Percentiles rank a stretch among this genome's conserved stretches.
phyloP scores from a whole-genome alignment of 2,113 vertebrate genomes.

The Thalassarche chlororhynchos region DNA sequence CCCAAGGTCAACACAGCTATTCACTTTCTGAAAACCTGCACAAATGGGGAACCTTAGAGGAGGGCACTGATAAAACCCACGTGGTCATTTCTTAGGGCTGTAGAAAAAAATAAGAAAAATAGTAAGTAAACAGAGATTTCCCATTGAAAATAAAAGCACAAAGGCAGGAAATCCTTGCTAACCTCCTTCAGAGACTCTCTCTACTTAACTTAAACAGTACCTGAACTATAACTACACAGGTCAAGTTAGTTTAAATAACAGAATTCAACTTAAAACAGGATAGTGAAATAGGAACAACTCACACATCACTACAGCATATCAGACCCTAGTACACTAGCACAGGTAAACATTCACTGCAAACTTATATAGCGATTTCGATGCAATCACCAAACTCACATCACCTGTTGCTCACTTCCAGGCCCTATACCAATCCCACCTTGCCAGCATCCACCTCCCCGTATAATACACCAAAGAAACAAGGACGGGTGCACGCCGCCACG shows the following conservation, averaged over 20 bases:
- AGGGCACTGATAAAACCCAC: rapidly evolving
- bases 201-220: too few species aligned
- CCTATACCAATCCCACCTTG: rapidly evolving
- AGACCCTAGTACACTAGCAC: rapidly evolving
- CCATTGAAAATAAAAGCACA: background rate
- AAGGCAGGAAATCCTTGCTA: background rate
- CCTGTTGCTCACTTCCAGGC: background rate
- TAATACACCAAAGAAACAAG: rapidly evolving
- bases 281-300: rapidly evolving
- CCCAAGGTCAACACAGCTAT: background rate
- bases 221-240: background rate
- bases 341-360: rapidly evolving
- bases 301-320: rapidly evolving
- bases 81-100: rapidly evolving
- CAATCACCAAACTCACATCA: rapidly evolving
- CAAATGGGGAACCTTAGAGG: background rate
- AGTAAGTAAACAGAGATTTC: background rate
- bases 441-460: rapidly evolving
- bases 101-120: background rate
- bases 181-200: background rate
- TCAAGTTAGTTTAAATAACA: background rate
- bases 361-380: rapidly evolving
- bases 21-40: background rate
- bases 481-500: rapidly evolving
- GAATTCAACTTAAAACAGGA: background rate